Conservation (phyloP, 2,797 vertebrate genomes). For the Neomorphus geoffroyi region DNA sequence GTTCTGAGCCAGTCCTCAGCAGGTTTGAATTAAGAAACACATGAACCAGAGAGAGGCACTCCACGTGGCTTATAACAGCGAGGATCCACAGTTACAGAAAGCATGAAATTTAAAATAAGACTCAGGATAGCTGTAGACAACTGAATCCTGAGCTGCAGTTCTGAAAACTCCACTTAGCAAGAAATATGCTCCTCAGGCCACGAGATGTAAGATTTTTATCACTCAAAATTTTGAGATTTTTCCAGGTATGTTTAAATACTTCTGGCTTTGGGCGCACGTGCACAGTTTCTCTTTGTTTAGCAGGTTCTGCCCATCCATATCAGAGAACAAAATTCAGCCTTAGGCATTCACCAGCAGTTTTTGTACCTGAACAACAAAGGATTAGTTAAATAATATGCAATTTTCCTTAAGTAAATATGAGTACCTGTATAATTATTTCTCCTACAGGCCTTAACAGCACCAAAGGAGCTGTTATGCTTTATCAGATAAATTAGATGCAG, state of each 20-base stretch:
- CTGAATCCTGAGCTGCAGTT: not conserved
- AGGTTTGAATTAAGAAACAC: not conserved
- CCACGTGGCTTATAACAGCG: fast-evolving
- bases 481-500: constrained; percentile 30
- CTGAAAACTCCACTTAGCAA: not conserved
- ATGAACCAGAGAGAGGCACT: not conserved
- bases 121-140: not conserved
- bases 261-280: not conserved
- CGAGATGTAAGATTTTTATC: not conserved
- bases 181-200: not conserved
- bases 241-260: not conserved
- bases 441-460: constrained; percentile 21
- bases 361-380: constrained; percentile 11
- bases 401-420: constrained; percentile 51
- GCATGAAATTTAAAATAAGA: not conserved
- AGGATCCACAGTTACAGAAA: not conserved
- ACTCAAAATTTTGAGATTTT: not conserved
- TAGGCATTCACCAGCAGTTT: not conserved
- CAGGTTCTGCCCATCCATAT: not conserved
- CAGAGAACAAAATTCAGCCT: not conserved
- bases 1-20: not conserved
- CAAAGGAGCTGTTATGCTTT: constrained; percentile 30
- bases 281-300: not conserved
- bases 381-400: constrained; percentile 12
- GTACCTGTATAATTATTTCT: constrained; percentile 43